Percentiles rank a stretch among this genome's conserved stretches.
phyloP scores from a whole-genome alignment of 2,113 vertebrate genomes.

The Phylloscopus whistleri region DNA sequence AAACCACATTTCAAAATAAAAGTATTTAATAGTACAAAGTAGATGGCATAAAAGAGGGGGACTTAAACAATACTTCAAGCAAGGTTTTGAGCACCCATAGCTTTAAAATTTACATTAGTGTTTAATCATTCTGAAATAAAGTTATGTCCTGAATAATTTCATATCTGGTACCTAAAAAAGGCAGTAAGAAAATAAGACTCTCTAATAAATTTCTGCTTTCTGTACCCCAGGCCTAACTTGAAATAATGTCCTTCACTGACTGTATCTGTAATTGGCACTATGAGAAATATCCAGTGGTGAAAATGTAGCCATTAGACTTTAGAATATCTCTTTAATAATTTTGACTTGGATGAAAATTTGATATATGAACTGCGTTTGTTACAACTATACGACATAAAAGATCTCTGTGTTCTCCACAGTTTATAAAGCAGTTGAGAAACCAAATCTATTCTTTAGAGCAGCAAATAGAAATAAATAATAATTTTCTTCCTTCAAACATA shows the following conservation, averaged over 20 bases:
- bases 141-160: not conserved
- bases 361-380: not conserved
- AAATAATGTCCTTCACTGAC: not conserved
- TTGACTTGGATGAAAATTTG: not conserved
- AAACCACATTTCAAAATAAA: not conserved
- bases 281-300: not conserved
- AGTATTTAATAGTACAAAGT: not conserved
- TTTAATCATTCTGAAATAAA: not conserved
- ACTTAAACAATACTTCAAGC: not conserved
- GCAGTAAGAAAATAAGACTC: not conserved
- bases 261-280: not conserved
- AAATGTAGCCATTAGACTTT: not conserved
- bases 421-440: not conserved
- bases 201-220: not conserved
- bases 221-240: not conserved
- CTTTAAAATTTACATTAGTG: not conserved
- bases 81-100: not conserved
- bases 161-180: not conserved
- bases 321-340: not conserved
- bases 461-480: not conserved
- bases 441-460: not conserved
- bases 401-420: not conserved
- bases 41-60: not conserved
- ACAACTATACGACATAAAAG: not conserved
- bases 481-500: not conserved